A percentile compares a stretch with the other conserved stretches of the same genome.
phyloP scores from a whole-genome alignment of 2,888 invertebrate species.

The Hermaeophaga mercurialis region DNA sequence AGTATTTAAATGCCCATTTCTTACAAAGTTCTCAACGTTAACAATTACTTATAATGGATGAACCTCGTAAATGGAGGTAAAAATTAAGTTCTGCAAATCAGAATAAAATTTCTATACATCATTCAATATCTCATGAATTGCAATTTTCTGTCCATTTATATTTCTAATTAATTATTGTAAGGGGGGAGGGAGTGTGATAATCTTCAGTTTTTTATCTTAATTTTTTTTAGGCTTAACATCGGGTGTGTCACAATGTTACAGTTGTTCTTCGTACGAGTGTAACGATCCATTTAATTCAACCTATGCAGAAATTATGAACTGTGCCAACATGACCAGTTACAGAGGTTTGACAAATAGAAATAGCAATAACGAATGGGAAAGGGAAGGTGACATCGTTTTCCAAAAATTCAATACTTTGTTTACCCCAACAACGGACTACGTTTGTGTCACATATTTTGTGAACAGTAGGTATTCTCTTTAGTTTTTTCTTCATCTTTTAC shows the following conservation, averaged over 20 bases:
- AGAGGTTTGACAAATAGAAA: background rate
- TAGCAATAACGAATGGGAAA: background rate
- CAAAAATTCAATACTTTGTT: slow-evolving; percentile 1
- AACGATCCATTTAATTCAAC: slow-evolving; percentile 29
- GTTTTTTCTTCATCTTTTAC: too few relatives aligned
- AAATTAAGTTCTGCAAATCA: too few relatives aligned
- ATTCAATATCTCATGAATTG: too few relatives aligned
- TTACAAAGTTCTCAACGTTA: too few relatives aligned
- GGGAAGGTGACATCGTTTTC: slow-evolving; percentile 7
- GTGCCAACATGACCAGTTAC: slow-evolving; percentile 6
- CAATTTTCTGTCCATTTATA: too few relatives aligned
- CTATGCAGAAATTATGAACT: slow-evolving; percentile 16
- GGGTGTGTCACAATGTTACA: slow-evolving; percentile 22
- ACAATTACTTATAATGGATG: too few relatives aligned
- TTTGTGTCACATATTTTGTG: slow-evolving; percentile 23
- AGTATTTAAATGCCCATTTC: too few relatives aligned
- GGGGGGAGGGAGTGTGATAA: too few relatives aligned
- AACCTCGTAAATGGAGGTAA: too few relatives aligned
- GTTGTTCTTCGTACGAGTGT: slow-evolving; percentile 23
- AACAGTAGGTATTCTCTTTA: slow-evolving; percentile 12
- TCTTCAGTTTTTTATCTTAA: background rate
- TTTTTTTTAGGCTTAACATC: slow-evolving; percentile 6
- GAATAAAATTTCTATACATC: too few relatives aligned
- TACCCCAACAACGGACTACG: slow-evolving; percentile 19
- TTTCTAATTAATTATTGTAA: too few relatives aligned